Evolutionary conservation across 2,888 invertebrate genomes (phyloP).

Genomic region (Hedychridium roseum): DNA sequence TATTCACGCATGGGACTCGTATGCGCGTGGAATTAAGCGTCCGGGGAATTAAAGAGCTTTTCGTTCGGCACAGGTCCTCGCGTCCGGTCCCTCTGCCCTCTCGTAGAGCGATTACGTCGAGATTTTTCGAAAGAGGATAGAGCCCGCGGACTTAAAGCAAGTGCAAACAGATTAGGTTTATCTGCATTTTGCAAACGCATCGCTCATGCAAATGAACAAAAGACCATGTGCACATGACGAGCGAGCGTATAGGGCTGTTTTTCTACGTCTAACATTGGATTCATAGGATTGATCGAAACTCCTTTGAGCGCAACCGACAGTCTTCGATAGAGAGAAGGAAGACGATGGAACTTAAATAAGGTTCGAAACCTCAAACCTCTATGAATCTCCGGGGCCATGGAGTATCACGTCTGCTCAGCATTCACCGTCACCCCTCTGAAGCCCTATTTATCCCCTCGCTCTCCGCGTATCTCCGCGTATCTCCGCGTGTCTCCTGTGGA

Average conservation of each 20-base stretch:
- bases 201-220: no score
- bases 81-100: conserved; percentile 13
- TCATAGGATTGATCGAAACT: no score
- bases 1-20: conserved; percentile 50
- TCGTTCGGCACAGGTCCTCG: conserved; percentile 28
- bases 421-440: conserved; percentile 6
- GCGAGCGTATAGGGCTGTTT: no score
- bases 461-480: conserved; percentile 5
- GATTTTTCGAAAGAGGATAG: conserved; percentile 25
- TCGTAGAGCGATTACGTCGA: conserved; percentile 22
- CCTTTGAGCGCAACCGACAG: no score
- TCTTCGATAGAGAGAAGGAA: conserved; percentile 25
- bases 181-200: no score
- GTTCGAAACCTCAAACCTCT: conserved; percentile 40
- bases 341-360: conserved; percentile 36
- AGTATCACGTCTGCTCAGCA: conserved; percentile 38
- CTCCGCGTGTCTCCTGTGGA: conserved; percentile 9
- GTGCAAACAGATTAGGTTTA: conserved; percentile 10
- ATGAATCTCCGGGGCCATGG: conserved; percentile 37
- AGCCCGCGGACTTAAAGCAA: conserved; percentile 22
- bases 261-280: no score
- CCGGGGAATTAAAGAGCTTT: conserved; percentile 47
- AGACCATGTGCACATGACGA: no score
- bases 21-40: conserved; percentile 40
- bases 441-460: conserved; percentile 7